These are phyloP conservation scores for Bellardia bayeri DNA, from an alignment of 2,888 invertebrate genomes.

Conservation along the genomic window DNA sequence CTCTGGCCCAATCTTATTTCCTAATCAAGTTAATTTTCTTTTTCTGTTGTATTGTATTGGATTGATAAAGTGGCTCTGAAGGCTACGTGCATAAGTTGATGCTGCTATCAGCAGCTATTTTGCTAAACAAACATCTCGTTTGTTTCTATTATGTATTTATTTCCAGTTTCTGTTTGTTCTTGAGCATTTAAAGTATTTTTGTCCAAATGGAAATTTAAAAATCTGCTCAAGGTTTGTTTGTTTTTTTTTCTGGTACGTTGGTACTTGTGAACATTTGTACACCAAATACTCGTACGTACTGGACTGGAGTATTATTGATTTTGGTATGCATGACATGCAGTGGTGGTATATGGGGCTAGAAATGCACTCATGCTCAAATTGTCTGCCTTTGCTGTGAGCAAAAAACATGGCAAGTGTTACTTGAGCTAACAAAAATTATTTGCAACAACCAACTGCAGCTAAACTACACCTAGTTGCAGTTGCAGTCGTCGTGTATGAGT, in stretches of 20 bases:
- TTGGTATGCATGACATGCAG: constrained; percentile 46
- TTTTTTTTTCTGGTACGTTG: too few species aligned
- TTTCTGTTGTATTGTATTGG: not conserved
- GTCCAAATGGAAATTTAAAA: constrained; percentile 39
- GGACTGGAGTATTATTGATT: constrained; percentile 40
- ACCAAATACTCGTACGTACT: not conserved
- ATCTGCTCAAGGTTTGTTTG: constrained; percentile 33
- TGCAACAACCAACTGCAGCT: constrained; percentile 13
- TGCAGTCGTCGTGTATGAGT: too few species aligned
- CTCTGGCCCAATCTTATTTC: not conserved
- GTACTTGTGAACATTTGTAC: constrained; percentile 14
- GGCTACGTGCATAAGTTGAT: constrained; percentile 27
- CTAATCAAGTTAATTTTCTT: constrained; percentile 32
- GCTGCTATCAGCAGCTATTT: not conserved
- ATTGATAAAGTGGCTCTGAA: constrained; percentile 5
- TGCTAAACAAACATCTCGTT: constrained; percentile 6
- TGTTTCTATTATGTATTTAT: constrained; percentile 12
- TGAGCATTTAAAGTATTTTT: not conserved
- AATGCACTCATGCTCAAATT: constrained; percentile 56
- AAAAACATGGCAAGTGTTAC: constrained; percentile 41
- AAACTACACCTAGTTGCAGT: constrained; percentile 1
- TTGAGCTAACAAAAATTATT: constrained; percentile 18
- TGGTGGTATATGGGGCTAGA: constrained; percentile 28
- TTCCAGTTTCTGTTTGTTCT: not conserved
- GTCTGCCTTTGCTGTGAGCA: constrained; percentile 16